phyloP scores from a whole-genome alignment of 2,888 invertebrate species.

The Cheilosia scutellata region DNA sequence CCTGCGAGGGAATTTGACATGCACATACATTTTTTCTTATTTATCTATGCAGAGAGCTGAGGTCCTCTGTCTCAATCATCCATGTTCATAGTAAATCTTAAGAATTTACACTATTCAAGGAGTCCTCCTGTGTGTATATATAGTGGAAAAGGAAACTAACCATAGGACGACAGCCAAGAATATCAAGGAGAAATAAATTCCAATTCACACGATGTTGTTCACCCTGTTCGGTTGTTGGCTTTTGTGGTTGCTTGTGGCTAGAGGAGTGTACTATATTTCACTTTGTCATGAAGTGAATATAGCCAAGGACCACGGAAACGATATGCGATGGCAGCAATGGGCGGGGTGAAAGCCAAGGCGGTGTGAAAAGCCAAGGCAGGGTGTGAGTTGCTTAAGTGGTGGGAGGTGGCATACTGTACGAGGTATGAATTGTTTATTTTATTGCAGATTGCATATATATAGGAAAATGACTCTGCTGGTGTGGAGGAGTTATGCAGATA shows the following conservation, averaged over 20 bases:
- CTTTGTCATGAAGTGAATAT: conserved; percentile 69
- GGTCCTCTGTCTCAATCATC: conserved; percentile 70
- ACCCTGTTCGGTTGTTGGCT: conserved; percentile 30
- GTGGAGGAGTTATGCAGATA: background rate
- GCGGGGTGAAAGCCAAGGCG: conserved; percentile 3
- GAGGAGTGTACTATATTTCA: conserved; percentile 62
- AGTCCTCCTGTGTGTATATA: background rate
- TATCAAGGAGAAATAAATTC: conserved; percentile 72
- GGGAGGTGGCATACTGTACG: conserved; percentile 34
- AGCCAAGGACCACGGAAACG: conserved; percentile 52
- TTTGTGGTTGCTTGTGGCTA: conserved; percentile 49
- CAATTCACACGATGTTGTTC: conserved; percentile 67
- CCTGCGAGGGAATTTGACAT: conserved; percentile 39
- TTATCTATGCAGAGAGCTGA: conserved; percentile 26
- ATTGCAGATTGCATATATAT: conserved; percentile 28
- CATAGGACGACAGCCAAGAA: conserved; percentile 55
- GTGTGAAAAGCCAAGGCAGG: too few species aligned
- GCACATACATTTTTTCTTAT: conserved; percentile 53
- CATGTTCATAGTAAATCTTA: conserved; percentile 68
- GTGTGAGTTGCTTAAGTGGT: conserved; percentile 59
- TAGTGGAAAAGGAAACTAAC: conserved; percentile 20
- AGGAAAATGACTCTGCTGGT: conserved; percentile 21
- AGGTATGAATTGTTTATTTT: conserved; percentile 69
- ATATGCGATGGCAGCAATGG: conserved; percentile 17
- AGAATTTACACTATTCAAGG: conserved; percentile 51